Evolutionary conservation across 1,140 invertebrate species (phyloP).

Genomic region (Ceratina australensis): DNA sequence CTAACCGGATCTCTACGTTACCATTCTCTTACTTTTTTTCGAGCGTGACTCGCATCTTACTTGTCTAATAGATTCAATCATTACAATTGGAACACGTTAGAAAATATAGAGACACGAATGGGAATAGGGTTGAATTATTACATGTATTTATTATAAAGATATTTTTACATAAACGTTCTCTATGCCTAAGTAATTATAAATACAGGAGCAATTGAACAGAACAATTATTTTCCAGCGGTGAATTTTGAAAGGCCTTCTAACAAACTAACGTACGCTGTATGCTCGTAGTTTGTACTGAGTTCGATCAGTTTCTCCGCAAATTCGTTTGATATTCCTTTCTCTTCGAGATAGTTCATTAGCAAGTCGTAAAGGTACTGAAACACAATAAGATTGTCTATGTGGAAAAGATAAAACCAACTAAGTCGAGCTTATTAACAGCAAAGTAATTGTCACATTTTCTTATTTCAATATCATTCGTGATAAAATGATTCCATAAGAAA

Average conservation of each 20-base stretch:
- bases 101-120: not conserved
- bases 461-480: not conserved
- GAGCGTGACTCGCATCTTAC: not conserved
- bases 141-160: slow-evolving; percentile 41
- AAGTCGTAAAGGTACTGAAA: slow-evolving; percentile 95
- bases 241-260: slow-evolving; percentile 93
- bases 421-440: not conserved
- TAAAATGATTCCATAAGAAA: slow-evolving; percentile 41
- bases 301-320: slow-evolving; percentile 93
- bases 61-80: not conserved
- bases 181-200: slow-evolving; percentile 44
- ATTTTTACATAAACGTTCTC: slow-evolving; percentile 33
- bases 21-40: not conserved
- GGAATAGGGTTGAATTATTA: not conserved
- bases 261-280: slow-evolving; percentile 91
- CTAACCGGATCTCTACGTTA: not conserved
- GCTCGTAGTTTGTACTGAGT: slow-evolving; percentile 94
- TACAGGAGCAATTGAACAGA: slow-evolving; percentile 17
- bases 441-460: slow-evolving; percentile 36
- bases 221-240: slow-evolving; percentile 83
- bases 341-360: slow-evolving; percentile 95
- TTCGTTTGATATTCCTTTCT: slow-evolving; percentile 94
- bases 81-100: not conserved
- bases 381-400: slow-evolving; percentile 37
- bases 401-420: not conserved